phyloP scores from a whole-genome alignment of 2,797 vertebrate species.

The Channa striata region DNA sequence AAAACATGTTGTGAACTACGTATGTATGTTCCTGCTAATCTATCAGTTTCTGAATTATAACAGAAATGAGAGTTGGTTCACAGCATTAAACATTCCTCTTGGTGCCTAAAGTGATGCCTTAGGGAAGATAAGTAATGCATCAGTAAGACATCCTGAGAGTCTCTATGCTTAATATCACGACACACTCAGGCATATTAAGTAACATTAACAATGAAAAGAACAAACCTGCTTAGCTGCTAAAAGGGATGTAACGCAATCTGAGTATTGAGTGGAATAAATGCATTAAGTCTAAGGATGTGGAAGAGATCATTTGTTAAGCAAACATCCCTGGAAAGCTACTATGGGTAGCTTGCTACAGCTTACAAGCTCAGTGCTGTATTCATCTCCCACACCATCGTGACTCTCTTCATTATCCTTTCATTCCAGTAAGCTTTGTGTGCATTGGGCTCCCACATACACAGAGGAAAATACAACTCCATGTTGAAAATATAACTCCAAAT shows the following conservation, averaged over 20 bases:
- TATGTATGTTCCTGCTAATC: background rate
- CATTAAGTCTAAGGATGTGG: constrained; percentile 35
- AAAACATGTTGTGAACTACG: background rate
- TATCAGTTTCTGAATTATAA: background rate
- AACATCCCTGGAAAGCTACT: constrained; percentile 42
- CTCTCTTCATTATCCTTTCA: constrained; percentile 30
- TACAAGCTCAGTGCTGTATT: constrained; percentile 22
- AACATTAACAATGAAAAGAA: background rate
- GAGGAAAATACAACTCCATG: constrained; percentile 21
- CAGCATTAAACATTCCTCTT: background rate
- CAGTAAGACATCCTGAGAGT: constrained; percentile 7
- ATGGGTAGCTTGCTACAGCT: constrained; percentile 24
- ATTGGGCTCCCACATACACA: constrained; percentile 19
- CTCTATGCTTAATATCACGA: constrained; percentile 6
- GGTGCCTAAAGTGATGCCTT: background rate
- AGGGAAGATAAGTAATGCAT: constrained; percentile 10
- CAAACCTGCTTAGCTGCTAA: background rate
- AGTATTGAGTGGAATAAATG: constrained; percentile 20
- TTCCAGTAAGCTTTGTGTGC: constrained; percentile 10
- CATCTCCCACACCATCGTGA: constrained; percentile 52
- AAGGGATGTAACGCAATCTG: constrained; percentile 13
- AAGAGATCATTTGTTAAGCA: constrained; percentile 51
- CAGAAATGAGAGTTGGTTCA: background rate
- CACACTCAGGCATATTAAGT: background rate
- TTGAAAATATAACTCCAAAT: too few species aligned